These are phyloP conservation scores for Dipodomys spectabilis DNA, from an alignment of 2,113 vertebrate genomes.

Conservation along the genomic window DNA sequence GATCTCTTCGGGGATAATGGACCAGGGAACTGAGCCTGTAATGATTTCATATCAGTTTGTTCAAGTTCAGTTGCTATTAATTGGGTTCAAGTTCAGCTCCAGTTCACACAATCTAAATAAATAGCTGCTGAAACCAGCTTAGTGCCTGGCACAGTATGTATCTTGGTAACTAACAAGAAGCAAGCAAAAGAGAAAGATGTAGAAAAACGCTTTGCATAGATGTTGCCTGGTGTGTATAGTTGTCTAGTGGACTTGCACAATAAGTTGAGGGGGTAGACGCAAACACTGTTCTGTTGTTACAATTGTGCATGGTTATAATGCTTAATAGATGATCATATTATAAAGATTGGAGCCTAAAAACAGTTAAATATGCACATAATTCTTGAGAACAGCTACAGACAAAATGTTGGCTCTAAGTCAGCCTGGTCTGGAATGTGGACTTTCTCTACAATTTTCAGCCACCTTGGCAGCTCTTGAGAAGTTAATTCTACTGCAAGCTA, in stretches of 20 bases:
- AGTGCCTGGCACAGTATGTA: slow-evolving; percentile 76
- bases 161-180: slow-evolving; percentile 77
- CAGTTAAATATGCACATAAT: background rate
- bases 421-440: background rate
- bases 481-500: slow-evolving; percentile 48
- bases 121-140: slow-evolving; percentile 80
- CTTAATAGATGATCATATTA: slow-evolving; percentile 43
- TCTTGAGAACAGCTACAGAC: background rate
- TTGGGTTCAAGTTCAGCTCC: slow-evolving; percentile 84
- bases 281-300: background rate
- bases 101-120: slow-evolving; percentile 85
- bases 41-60: slow-evolving; percentile 85
- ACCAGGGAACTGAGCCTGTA: slow-evolving; percentile 82
- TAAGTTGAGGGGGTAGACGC: background rate
- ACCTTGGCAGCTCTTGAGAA: background rate
- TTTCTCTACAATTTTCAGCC: background rate
- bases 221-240: slow-evolving; percentile 21
- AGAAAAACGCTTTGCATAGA: slow-evolving; percentile 45
- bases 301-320: background rate
- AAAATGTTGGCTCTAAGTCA: slow-evolving; percentile 5
- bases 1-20: slow-evolving; percentile 84
- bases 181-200: slow-evolving; percentile 54
- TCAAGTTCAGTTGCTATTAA: slow-evolving; percentile 85
- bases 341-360: background rate
- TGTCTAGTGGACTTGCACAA: background rate